Evolutionary conservation across 1,140 invertebrate species (phyloP).

Genomic region (Hormaphis cornu): DNA sequence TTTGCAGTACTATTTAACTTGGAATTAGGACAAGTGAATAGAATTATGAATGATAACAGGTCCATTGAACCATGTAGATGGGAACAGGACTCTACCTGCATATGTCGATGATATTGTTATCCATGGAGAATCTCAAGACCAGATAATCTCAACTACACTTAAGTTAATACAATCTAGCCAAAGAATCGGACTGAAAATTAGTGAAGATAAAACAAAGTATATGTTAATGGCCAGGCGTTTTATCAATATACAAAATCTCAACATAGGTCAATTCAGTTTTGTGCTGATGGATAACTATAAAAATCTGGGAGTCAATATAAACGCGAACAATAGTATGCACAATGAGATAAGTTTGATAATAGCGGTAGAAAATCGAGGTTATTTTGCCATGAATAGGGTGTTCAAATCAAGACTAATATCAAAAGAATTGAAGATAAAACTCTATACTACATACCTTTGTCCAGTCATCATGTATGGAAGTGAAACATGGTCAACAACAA

Average conservation of each 20-base stretch:
- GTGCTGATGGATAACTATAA: neutral
- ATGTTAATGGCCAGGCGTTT: neutral
- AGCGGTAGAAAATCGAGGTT: neutral
- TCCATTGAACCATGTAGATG: neutral
- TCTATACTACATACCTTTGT: neutral
- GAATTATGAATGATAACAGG: neutral
- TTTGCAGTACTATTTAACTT: neutral
- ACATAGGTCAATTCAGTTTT: neutral
- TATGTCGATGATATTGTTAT: neutral
- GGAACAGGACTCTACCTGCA: neutral
- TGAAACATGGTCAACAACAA: slow-evolving; percentile 33
- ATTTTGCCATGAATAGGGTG: neutral
- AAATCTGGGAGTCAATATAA: neutral
- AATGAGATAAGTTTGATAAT: neutral
- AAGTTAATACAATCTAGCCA: slow-evolving; percentile 9
- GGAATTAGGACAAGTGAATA: neutral
- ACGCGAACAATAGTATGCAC: neutral
- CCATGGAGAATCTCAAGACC: neutral
- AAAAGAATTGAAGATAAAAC: neutral
- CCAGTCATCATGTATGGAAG: slow-evolving; percentile 30
- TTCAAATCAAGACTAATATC: neutral
- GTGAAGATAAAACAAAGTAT: neutral
- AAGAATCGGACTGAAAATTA: neutral
- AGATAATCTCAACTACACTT: neutral
- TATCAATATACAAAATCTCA: neutral